Evolutionary conservation across 2,888 invertebrate species (phyloP), one percentile per base, ranked within the genome.

Genomic region (Tribolium freemani): DNA sequence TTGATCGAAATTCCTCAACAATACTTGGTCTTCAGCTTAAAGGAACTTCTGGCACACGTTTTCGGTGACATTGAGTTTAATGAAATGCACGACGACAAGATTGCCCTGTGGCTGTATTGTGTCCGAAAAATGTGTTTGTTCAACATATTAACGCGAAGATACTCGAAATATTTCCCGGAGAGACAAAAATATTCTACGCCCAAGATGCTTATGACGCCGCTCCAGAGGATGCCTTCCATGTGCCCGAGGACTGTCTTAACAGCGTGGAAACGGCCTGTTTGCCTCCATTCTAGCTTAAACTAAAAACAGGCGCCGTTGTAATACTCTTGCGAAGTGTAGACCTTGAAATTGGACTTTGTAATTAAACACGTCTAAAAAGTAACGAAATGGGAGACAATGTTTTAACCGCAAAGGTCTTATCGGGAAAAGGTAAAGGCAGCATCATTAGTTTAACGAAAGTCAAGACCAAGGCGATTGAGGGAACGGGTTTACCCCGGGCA

Each of bases 321-420:
- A 80, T 81, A 69, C 54, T 79, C 16, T 61, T 79, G 10, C 46
- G 77, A 38, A 80, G 80, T 71, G 10, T 80, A 6, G 68, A 78
- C 57, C 26, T 74, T 6, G 50, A 71, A 10, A 57, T 63, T 1
- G 76, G 77, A 8, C 48, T 78, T 31, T 81, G 77, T 46, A 79
- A 81, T 26, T 75, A 78, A n/a, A 73, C 77, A 0, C 60, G 78
- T 5, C 31, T 53, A 10, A 60, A 56, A 38, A 46, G 69, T 5
- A n/a, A 21, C 6, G 9, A 30, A 5, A 9, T 74, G 26, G 21
- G 26, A 3, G 56, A 64, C 0, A 50, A 69, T 3, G 10, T 20
- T 6, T 26, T 73, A 2, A 63, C 63, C 16, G 20, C 20, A 16
- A 50, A 72, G 60, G 1, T 75, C 5, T 31, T 75, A 38, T 74